Evolutionary conservation across 2,888 invertebrate genomes (phyloP), one percentile per base, ranked within the genome.

Genomic region (Oeneis ivallda): DNA sequence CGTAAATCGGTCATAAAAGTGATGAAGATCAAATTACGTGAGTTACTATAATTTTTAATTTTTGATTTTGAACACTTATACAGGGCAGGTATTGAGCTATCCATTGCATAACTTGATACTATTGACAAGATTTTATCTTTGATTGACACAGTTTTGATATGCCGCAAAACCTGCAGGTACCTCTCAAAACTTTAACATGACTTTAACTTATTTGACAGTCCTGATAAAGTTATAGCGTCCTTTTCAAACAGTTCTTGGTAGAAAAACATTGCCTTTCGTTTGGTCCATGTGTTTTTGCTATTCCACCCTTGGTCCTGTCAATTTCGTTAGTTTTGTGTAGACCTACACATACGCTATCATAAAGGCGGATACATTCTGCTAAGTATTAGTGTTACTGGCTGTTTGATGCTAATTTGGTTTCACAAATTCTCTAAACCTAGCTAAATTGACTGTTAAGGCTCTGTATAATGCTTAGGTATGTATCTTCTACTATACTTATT

Each of bases 11-110:
- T 91, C 83, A 92, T 92, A 76, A 90, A 89, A 86, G 91, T 92
- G 78, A 92, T 92, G 92, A 92, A 92, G 85, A 92, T 92, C 77
- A 91, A 91, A 84, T 79, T 92, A 83, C 92, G 92, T 92, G 74
- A 91, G 92, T 71, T 67, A n/a, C n/a, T 39, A 39, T 19, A 37
- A n/a, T 8, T 17, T 37, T 34, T 37, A 47, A 54, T 11, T 8
- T 43, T 53, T 59, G 15, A n/a, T 54, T 15, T 32, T 43, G 10
- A 32, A 39, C n/a, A 52, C 41, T 62, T 6, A 43, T 19, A 13
- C 13, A 26, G 26, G 9, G 26, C 9, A 11, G 1, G 4, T 39
- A 1, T 6, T 1, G 15, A 39, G 17, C 2, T 39, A 45, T 1
- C 8, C 19, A 53, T 7, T 13, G 5, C 34, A 37, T n/a, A 37